Conservation (phyloP, 1,140 invertebrate species). For the Heliothis subflexa region DNA sequence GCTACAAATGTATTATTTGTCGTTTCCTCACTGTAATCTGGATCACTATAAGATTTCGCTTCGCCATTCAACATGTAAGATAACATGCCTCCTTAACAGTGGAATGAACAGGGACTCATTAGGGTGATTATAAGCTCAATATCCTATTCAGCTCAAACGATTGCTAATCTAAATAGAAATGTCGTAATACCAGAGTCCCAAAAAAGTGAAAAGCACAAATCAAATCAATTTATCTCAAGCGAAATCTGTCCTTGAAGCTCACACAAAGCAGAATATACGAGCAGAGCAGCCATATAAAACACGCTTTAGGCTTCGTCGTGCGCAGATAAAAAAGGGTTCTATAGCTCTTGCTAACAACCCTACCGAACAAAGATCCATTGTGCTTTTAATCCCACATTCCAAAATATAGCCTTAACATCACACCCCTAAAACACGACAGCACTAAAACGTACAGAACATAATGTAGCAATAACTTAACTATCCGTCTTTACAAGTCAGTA, state of each 20-base stretch:
- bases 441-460: conserved; percentile 11
- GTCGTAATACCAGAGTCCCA: background rate
- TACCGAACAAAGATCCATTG: conserved; percentile 23
- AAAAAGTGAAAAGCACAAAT: background rate
- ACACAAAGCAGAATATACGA: background rate
- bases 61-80: too few relatives aligned
- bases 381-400: conserved; percentile 31
- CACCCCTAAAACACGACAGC: background rate
- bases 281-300: conserved; percentile 11
- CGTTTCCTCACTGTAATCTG: too few relatives aligned
- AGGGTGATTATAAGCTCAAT: too few relatives aligned
- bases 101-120: too few relatives aligned
- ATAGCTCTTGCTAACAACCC: conserved; percentile 22
- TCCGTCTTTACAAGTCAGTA: conserved; percentile 19
- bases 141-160: too few relatives aligned
- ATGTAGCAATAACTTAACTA: conserved; percentile 39
- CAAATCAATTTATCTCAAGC: background rate
- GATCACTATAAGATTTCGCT: too few relatives aligned
- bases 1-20: too few relatives aligned
- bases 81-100: too few relatives aligned
- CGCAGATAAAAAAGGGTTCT: conserved; percentile 31
- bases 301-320: background rate
- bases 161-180: too few relatives aligned
- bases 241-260: background rate
- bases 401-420: conserved; percentile 23